Percentiles rank a stretch among this genome's conserved stretches.
Conservation (phyloP, 1,140 invertebrate genomes). For the Arion vulgaris region DNA sequence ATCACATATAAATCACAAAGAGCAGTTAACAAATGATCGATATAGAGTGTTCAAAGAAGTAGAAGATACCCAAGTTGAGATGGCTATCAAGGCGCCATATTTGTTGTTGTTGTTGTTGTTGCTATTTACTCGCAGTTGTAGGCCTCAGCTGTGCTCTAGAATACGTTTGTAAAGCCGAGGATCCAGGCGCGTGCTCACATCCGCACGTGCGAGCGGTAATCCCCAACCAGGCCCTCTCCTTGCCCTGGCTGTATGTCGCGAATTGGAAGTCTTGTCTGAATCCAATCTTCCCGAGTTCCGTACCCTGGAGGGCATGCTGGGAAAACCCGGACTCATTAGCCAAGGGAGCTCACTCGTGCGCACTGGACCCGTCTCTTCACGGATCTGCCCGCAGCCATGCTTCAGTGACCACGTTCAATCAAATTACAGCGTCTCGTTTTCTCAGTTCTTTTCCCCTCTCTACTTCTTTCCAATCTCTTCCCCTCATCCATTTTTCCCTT, state of each 20-base stretch:
- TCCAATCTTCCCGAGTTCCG: constrained; percentile 4
- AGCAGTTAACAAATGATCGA: too few relatives aligned
- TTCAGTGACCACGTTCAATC: constrained; percentile 24
- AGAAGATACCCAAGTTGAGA: too few relatives aligned
- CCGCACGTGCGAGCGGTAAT: neutral
- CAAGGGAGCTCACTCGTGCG: constrained; percentile 26
- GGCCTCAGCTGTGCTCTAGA: too few relatives aligned
- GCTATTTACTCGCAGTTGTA: too few relatives aligned
- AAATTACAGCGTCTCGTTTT: neutral
- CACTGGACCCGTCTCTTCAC: constrained; percentile 20
- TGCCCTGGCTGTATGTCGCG: neutral
- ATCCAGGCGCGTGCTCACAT: too few relatives aligned
- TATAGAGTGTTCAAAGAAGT: too few relatives aligned
- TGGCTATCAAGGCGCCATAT: too few relatives aligned
- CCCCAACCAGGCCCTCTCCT: neutral
- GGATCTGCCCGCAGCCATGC: constrained; percentile 28
- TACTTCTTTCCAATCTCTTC: too few relatives aligned
- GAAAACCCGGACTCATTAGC: constrained; percentile 22
- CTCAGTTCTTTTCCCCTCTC: neutral
- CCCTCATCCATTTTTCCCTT: too few relatives aligned
- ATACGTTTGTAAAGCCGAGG: too few relatives aligned
- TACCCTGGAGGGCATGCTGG: constrained; percentile 11
- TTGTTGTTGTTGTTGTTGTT: too few relatives aligned
- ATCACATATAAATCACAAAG: too few relatives aligned
- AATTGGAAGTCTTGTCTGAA: neutral